A percentile compares a stretch with the other conserved stretches of the same genome.
Conservation (phyloP, 1,140 invertebrate species). For the Pissodes strobi region DNA sequence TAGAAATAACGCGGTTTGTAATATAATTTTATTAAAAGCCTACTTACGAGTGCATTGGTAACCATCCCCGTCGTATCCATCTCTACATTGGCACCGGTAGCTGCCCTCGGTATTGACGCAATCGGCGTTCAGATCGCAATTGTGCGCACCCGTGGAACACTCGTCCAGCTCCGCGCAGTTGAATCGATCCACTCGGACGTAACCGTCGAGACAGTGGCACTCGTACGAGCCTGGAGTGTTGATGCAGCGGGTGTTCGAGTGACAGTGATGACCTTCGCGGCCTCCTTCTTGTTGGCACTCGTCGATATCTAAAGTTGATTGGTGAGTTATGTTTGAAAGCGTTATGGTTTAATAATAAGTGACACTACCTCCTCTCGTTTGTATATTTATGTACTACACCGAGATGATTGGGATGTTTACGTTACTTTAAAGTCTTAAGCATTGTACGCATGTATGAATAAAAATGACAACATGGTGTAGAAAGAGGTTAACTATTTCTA, state of each 20-base stretch:
- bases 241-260: conserved; percentile 77
- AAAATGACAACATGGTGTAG: too few relatives aligned
- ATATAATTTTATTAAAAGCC: too few relatives aligned
- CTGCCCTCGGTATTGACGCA: conserved; percentile 87
- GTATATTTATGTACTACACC: too few relatives aligned
- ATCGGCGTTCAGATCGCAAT: conserved; percentile 76
- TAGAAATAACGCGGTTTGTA: too few relatives aligned
- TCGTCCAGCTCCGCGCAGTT: conserved; percentile 84
- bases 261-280: conserved; percentile 78
- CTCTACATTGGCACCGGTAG: conserved; percentile 80
- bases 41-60: conserved; percentile 77
- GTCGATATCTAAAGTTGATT: conserved; percentile 77
- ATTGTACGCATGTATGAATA: too few relatives aligned
- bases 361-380: too few relatives aligned
- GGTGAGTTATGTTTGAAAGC: too few relatives aligned
- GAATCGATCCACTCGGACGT: conserved; percentile 73
- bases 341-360: too few relatives aligned
- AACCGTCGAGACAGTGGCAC: conserved; percentile 83
- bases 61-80: conserved; percentile 84
- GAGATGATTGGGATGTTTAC: too few relatives aligned
- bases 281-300: conserved; percentile 77
- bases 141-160: conserved; percentile 69
- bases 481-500: too few relatives aligned
- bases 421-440: too few relatives aligned
- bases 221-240: conserved; percentile 79